These are phyloP conservation scores for Liasis olivaceus DNA, from an alignment of 2,797 vertebrate species.

Conservation along the genomic window DNA sequence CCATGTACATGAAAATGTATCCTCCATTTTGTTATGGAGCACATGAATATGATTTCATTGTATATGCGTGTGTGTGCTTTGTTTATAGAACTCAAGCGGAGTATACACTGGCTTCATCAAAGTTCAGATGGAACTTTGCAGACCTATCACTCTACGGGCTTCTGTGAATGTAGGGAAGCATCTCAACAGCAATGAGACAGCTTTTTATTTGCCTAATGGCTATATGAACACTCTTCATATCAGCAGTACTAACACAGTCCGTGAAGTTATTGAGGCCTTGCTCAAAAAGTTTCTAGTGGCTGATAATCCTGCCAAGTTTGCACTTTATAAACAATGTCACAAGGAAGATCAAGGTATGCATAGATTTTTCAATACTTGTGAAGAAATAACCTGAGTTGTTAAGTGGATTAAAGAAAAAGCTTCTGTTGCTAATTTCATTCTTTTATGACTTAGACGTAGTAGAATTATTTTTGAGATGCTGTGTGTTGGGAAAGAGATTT, in stretches of 20 bases:
- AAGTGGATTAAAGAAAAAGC: neutral
- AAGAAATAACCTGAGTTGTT: neutral
- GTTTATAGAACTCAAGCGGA: conserved; percentile 77
- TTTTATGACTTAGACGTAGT: neutral
- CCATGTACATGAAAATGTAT: neutral
- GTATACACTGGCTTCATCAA: conserved; percentile 97
- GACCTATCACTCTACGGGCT: conserved; percentile 83
- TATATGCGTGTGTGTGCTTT: conserved; percentile 11
- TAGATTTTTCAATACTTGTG: neutral
- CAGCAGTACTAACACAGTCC: conserved; percentile 92
- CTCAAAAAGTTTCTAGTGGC: conserved; percentile 91
- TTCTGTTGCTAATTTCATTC: neutral
- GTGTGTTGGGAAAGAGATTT: neutral
- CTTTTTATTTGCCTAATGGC: conserved; percentile 85
- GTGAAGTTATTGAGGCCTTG: conserved; percentile 92
- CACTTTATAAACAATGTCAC: conserved; percentile 91
- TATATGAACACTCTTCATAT: conserved; percentile 91
- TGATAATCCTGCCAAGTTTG: conserved; percentile 95
- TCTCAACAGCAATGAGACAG: conserved; percentile 71
- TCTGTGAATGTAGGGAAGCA: conserved; percentile 55
- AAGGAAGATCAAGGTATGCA: conserved; percentile 91
- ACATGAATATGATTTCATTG: neutral
- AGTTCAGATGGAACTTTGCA: conserved; percentile 91
- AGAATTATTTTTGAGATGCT: neutral
- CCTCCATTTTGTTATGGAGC: neutral